phyloP scores from a whole-genome alignment of 1,140 invertebrate species.

The Temnothorax nylanderi region DNA sequence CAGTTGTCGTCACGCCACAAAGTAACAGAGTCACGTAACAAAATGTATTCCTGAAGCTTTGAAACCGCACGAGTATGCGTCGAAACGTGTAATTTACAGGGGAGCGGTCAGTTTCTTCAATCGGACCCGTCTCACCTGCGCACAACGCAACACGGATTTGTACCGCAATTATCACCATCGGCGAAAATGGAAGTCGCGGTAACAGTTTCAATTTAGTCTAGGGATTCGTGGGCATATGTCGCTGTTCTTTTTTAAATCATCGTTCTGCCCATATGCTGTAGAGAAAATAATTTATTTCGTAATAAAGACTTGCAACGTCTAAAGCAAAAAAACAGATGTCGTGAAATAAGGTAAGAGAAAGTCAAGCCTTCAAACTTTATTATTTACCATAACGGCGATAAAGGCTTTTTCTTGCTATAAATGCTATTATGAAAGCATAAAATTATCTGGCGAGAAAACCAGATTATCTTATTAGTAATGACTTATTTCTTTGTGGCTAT shows the following conservation, averaged over 20 bases:
- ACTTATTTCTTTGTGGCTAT: not conserved
- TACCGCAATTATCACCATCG: slow-evolving; percentile 55
- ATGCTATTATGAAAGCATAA: not conserved
- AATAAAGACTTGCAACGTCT: not conserved
- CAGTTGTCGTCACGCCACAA: slow-evolving; percentile 45
- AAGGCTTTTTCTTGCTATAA: not conserved
- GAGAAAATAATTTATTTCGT: not conserved
- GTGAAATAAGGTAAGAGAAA: not conserved
- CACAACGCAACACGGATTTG: slow-evolving; percentile 1
- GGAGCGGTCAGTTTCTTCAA: not conserved
- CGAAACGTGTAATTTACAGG: slow-evolving; percentile 39
- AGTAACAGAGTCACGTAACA: slow-evolving; percentile 37
- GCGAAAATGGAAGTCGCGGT: slow-evolving; percentile 52
- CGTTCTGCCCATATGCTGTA: not conserved
- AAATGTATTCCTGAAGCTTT: slow-evolving; percentile 34
- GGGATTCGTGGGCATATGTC: not conserved
- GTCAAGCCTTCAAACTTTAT: not conserved
- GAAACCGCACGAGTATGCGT: slow-evolving; percentile 28
- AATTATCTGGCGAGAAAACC: not conserved
- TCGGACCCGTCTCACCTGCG: slow-evolving; percentile 20
- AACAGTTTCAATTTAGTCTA: not conserved
- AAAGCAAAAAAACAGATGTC: not conserved
- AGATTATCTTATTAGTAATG: not conserved
- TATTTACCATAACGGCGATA: not conserved
- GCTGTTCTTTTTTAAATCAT: not conserved